phyloP scores from a whole-genome alignment of 1,140 invertebrate genomes.

The Chymomyza costata region DNA sequence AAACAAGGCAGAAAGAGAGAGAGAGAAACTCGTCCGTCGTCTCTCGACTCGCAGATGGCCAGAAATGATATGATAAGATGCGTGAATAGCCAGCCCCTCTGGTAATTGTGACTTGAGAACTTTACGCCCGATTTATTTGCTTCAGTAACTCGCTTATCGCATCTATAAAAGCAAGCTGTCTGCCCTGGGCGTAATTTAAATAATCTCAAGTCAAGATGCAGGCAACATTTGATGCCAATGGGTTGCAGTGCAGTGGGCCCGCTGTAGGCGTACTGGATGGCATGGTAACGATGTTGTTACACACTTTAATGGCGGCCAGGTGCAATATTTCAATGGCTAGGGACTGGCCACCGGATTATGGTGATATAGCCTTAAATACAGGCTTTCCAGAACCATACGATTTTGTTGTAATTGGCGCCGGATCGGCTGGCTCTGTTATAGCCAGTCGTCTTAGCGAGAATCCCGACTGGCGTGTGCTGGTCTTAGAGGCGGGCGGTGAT shows the following conservation, averaged over 20 bases:
- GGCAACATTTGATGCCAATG: background rate
- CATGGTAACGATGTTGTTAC: conserved; percentile 77
- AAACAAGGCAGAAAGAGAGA: no score
- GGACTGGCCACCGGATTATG: conserved; percentile 77
- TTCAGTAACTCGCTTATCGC: conserved; percentile 31
- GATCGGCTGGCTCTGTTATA: conserved; percentile 80
- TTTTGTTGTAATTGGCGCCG: conserved; percentile 79
- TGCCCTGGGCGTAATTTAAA: no score
- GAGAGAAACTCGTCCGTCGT: no score
- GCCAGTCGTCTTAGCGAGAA: conserved; percentile 78
- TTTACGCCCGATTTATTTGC: no score
- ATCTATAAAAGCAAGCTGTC: conserved; percentile 45
- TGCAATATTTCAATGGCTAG: conserved; percentile 77
- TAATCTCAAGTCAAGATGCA: no score
- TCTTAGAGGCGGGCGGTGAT: conserved; percentile 80
- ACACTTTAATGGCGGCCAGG: conserved; percentile 77
- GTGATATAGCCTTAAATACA: conserved; percentile 75
- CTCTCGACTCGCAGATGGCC: no score
- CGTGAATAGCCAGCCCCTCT: no score
- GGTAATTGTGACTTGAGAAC: no score
- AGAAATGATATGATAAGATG: no score
- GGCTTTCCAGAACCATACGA: conserved; percentile 75
- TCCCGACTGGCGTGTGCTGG: conserved; percentile 77
- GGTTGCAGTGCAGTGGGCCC: conserved; percentile 9
- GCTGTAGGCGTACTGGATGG: conserved; percentile 47